Evolutionary conservation across 2,113 vertebrate genomes (phyloP), one percentile per base, ranked within the genome.

Genomic region (Myrmecophaga tridactyla): DNA sequence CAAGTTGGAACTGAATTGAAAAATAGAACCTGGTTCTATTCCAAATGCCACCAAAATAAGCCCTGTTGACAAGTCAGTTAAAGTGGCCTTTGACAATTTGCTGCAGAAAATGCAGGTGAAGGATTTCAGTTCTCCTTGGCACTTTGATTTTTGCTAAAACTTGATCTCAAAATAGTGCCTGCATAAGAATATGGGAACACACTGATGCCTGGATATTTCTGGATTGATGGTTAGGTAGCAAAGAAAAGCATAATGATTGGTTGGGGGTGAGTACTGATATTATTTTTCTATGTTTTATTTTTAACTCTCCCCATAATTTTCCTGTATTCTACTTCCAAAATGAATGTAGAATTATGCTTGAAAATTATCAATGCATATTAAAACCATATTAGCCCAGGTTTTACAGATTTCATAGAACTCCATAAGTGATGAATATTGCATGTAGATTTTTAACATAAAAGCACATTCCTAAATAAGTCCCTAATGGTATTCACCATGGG

Each of bases 301-400:
- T 18, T 87, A 87, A 76, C 34, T 62, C 94, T 62, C 29, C 46
- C 34, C 86, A 3, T 62, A 60, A n/a, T 84, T 86, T 95, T 78
- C n/a, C 31, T 88, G 31, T 78, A 70, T 39, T 29, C 36, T 93
- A 17, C 76, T 94, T 96, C 86, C 76, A 78, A 96, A 90, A 41
- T 18, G 10, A 92, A 77, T 72, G 85, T 93, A 63, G 56, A 87
- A 95, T 87, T 72, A 43, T 31, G n/a, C 81, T 87, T 62, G 39
- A 89, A 89, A 92, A 56, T 89, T 62, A 89, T 41, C 67, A 62
- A 58, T 76, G 31, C 25, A 76, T 60, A 69, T 63, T 36, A 84
- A 87, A 92, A 69, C 20, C 36, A 13, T 56, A 21, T 7, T 46
- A 81, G 3, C 56, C 23, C 41, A 69, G 27, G 48, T 77, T 84